Evolutionary conservation across 2,797 vertebrate species (phyloP).

Genomic region (Hydrolagus colliei): DNA sequence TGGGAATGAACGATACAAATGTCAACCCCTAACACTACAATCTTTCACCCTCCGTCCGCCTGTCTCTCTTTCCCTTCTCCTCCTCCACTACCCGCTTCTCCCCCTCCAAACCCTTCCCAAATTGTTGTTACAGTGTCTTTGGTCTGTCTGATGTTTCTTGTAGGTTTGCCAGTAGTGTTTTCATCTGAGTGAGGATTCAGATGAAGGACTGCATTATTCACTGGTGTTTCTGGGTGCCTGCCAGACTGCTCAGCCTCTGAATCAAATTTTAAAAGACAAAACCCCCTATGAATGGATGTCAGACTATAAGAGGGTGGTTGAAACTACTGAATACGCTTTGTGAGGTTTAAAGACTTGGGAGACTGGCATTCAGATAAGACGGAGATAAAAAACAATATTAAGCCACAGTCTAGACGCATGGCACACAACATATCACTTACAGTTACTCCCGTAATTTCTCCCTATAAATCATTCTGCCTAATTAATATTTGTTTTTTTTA

Average conservation of each 20-base stretch:
- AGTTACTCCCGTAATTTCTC: constrained; percentile 10
- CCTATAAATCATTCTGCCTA: constrained; percentile 8
- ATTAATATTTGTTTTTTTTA: neutral
- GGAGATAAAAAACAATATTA: constrained; percentile 29
- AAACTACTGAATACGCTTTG: constrained; percentile 19
- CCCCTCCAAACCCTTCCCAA: neutral
- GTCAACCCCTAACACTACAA: neutral
- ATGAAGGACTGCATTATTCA: constrained; percentile 69
- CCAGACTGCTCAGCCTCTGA: constrained; percentile 63
- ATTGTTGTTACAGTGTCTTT: constrained; percentile 20
- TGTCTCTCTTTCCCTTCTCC: neutral
- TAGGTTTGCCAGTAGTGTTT: constrained; percentile 45
- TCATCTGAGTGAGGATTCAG: constrained; percentile 45
- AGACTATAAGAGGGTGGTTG: constrained; percentile 9
- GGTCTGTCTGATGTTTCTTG: constrained; percentile 23
- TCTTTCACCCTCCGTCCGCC: no score
- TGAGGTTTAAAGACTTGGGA: constrained; percentile 18
- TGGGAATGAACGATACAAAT: neutral
- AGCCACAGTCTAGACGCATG: constrained; percentile 26
- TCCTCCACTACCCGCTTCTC: neutral
- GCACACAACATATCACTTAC: neutral
- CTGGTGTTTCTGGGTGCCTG: constrained; percentile 63
- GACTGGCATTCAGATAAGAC: constrained; percentile 31
- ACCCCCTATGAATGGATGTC: constrained; percentile 59
- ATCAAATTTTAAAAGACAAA: constrained; percentile 69